Evolutionary conservation across 2,797 vertebrate species (phyloP).

Genomic region (Graptemys geographica): DNA sequence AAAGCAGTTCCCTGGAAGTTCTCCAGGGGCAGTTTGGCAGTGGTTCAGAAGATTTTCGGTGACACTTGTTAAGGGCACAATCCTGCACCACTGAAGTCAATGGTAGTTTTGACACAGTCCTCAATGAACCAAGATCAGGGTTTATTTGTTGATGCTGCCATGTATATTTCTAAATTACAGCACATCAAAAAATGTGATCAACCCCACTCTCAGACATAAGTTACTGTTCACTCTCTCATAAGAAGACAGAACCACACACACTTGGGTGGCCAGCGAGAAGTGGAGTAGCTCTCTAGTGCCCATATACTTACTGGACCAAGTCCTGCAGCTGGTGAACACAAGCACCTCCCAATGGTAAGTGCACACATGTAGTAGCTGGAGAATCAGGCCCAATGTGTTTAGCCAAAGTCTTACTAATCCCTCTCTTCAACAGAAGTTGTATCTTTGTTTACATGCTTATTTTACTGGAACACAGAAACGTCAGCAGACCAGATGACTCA

Average conservation of each 20-base stretch:
- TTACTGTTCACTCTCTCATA: neutral
- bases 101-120: accelerated
- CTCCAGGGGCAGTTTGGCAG: neutral
- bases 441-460: neutral
- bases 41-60: accelerated
- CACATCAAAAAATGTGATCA: neutral
- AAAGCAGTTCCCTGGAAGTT: neutral
- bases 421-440: neutral
- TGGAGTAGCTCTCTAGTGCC: neutral
- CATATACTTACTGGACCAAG: neutral
- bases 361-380: neutral
- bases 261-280: no score
- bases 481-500: constrained; percentile 23
- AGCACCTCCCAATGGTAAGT: neutral
- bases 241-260: neutral
- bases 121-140: neutral
- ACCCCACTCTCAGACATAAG: neutral
- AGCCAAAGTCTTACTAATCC: neutral
- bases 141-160: neutral
- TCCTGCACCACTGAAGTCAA: accelerated
- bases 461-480: neutral
- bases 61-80: neutral
- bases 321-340: neutral
- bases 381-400: neutral
- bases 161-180: neutral